Percentiles rank a stretch among this genome's conserved stretches.
Conservation (phyloP, 2,113 vertebrate genomes). For the Lipotes vexillifer region DNA sequence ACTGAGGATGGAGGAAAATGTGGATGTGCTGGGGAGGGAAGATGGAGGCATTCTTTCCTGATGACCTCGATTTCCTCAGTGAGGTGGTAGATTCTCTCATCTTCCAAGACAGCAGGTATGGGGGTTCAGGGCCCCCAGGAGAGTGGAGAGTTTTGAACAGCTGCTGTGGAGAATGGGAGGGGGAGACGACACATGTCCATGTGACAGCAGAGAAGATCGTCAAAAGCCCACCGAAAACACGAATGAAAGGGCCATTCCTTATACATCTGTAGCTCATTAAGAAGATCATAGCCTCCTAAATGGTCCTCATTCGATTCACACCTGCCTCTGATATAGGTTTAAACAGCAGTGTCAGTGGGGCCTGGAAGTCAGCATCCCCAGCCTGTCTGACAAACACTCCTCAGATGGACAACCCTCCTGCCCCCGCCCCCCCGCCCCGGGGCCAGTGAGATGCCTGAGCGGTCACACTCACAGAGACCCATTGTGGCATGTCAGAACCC, state of each 20-base stretch:
- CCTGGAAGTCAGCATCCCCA: conserved; percentile 28
- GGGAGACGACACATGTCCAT: background rate
- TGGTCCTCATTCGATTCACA: conserved; percentile 21
- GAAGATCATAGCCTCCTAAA: conserved; percentile 54
- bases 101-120: background rate
- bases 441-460: conserved; percentile 46
- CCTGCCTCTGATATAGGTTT: conserved; percentile 51
- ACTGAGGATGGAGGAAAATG: no score
- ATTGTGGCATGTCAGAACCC: conserved; percentile 78
- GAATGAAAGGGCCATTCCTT: conserved; percentile 73
- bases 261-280: conserved; percentile 76
- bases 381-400: background rate
- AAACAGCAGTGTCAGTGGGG: conserved; percentile 10
- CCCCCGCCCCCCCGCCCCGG: background rate
- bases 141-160: background rate
- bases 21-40: background rate
- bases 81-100: background rate
- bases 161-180: background rate
- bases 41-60: background rate
- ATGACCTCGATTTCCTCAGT: background rate
- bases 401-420: background rate
- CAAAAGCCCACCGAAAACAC: conserved; percentile 41
- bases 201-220: background rate
- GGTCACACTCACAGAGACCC: conserved; percentile 67
- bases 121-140: background rate